A percentile compares a stretch with the other conserved stretches of the same genome.
Evolutionary conservation across 2,113 vertebrate species (phyloP).

Genomic region (Montifringilla adamsi): DNA sequence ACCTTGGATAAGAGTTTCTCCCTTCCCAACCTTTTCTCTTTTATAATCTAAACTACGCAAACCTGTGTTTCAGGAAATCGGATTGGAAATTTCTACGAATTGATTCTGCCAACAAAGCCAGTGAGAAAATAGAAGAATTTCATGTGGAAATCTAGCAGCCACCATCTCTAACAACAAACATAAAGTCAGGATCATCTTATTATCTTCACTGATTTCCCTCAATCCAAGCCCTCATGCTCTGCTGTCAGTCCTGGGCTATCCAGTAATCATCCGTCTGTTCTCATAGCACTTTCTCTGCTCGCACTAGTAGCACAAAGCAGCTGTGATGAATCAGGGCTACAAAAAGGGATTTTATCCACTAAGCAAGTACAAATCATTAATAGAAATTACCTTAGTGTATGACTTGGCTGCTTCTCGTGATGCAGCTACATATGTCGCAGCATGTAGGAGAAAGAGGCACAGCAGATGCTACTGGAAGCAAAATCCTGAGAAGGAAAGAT

Average conservation of each 20-base stretch:
- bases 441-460: constrained; percentile 33
- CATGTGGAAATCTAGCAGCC: not conserved
- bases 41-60: not conserved
- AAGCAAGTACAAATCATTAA: constrained; percentile 55
- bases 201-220: not conserved
- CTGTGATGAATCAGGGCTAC: constrained; percentile 11
- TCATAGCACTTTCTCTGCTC: not conserved
- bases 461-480: constrained; percentile 69
- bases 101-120: not conserved
- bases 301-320: not conserved
- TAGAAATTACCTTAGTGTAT: constrained; percentile 59
- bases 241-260: not conserved
- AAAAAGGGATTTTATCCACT: constrained; percentile 15
- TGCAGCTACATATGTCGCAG: constrained; percentile 49
- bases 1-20: not conserved
- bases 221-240: not conserved
- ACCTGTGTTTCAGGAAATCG: not conserved
- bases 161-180: not conserved
- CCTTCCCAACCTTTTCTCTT: not conserved
- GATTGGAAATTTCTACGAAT: not conserved
- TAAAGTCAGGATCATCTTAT: not conserved
- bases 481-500: constrained; percentile 60
- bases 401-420: constrained; percentile 53
- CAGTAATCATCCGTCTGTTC: not conserved
- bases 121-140: not conserved